A percentile compares a stretch with the other conserved stretches of the same genome.
Evolutionary conservation across 35 echinoderm and acorn worm species (phyloP).

Genomic region (Lytechinus variegatus): DNA sequence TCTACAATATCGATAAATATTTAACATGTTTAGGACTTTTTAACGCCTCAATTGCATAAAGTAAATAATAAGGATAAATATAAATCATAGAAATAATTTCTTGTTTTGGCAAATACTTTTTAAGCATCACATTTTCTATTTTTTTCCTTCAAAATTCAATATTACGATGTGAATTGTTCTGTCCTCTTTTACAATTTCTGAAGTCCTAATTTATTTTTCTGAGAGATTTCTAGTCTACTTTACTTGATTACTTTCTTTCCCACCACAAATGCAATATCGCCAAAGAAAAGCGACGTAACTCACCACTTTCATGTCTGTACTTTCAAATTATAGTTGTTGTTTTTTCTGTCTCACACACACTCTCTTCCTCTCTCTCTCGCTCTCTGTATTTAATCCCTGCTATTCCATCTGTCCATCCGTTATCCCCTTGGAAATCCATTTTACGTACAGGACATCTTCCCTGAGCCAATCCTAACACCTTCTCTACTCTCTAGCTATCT

Average conservation of each 20-base stretch:
- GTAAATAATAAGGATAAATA: not conserved
- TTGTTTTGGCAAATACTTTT: not conserved
- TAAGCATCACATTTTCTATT: not conserved
- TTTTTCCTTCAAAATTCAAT: not conserved
- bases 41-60: too few relatives aligned
- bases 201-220: not conserved
- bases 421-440: too few relatives aligned
- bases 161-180: not conserved
- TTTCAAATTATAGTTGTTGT: not conserved
- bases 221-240: not conserved
- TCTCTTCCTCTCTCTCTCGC: too few relatives aligned
- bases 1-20: too few relatives aligned
- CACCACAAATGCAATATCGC: not conserved
- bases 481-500: not conserved
- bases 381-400: too few relatives aligned
- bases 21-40: too few relatives aligned
- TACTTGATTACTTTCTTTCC: not conserved
- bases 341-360: not conserved
- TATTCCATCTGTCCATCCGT: too few relatives aligned
- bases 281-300: not conserved
- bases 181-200: not conserved
- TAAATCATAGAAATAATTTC: not conserved
- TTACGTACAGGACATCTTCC: too few relatives aligned
- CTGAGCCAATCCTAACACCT: not conserved
- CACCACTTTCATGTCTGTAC: not conserved